Base-by-base conservation (phyloP, 2,888 invertebrate species). In the Drosophila suboccidentalis region DNA sequence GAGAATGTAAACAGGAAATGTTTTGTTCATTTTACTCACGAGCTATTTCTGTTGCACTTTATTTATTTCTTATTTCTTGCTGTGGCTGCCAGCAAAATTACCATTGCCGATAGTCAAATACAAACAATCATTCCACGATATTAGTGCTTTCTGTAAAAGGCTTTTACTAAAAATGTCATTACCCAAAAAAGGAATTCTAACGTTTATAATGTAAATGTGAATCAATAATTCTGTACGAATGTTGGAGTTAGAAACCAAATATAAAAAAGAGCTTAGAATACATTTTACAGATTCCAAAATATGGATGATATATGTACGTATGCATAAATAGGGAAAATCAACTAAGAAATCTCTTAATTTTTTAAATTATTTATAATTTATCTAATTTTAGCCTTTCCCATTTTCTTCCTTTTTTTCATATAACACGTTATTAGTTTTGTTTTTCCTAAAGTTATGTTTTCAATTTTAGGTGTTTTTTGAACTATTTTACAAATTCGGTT, bases 1-100 rank as follows among this genome's bases (percentile, higher is more conserved):
- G 53, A 71, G 70, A 85, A 82, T 78, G 79, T 87, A 86, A 88
- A 88, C 88, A 86, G 83, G 86, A 86, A 86, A 87, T 81, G 81
- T 88, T 88, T 85, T 77, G 65, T 74, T 78, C 63, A 41, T 61
- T 61, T 71, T 72, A 44, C 60, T 47, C 38, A 36, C 51, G 36
- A 22, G n/a, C 39, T 43, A 17, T 41, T 53, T 9, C 34, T 22
- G 6, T 19, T 34, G 50, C 36, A 19, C 22, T 55, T 77, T 75
- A 51, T 73, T 49, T 51, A 54, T 72, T 73, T 67, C 57, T 50
- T 61, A 57, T 72, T 73, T 67, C 57, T 50, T 63, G 60, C 54
- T 55, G n/a, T 2, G 17, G 11, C 26, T 26, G 46, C 34, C 46
- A 13, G 19, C 44, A 60, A 43, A 55, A 46, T 44, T 17, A 38